phyloP scores from a whole-genome alignment of 2,888 invertebrate genomes.

The Cephonodes hylas region DNA sequence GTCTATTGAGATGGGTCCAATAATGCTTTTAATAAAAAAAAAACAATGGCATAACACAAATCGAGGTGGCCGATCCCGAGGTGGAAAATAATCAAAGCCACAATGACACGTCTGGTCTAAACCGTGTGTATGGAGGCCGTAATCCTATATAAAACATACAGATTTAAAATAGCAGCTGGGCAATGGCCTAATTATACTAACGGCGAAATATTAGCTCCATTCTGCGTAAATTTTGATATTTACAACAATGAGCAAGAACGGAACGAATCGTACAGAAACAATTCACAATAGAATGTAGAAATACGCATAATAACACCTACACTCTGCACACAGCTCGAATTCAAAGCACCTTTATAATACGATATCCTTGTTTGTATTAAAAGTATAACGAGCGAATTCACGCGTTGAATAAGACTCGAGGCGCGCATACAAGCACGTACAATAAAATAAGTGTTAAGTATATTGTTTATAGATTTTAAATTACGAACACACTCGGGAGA shows the following conservation, averaged over 20 bases:
- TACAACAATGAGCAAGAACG: conserved; percentile 2
- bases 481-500: background rate
- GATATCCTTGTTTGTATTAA: conserved; percentile 48
- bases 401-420: conserved; percentile 34
- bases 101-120: too few relatives aligned
- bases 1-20: too few relatives aligned
- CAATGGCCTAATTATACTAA: too few relatives aligned
- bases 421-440: conserved; percentile 22
- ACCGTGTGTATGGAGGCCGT: too few relatives aligned
- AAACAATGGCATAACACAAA: too few relatives aligned
- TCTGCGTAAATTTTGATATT: background rate
- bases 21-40: too few relatives aligned
- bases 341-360: conserved; percentile 41
- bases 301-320: conserved; percentile 55
- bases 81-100: too few relatives aligned
- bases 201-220: background rate
- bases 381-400: conserved; percentile 46
- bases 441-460: conserved; percentile 12
- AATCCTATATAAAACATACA: too few relatives aligned
- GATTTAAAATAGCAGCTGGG: too few relatives aligned
- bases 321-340: conserved; percentile 41
- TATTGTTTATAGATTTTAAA: conserved; percentile 7
- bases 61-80: too few relatives aligned
- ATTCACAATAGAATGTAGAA: conserved; percentile 44
- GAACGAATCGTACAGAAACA: conserved; percentile 50